These are phyloP conservation scores for Esox lucius DNA, from an alignment of 2,797 vertebrate genomes.

Conservation along the genomic window DNA sequence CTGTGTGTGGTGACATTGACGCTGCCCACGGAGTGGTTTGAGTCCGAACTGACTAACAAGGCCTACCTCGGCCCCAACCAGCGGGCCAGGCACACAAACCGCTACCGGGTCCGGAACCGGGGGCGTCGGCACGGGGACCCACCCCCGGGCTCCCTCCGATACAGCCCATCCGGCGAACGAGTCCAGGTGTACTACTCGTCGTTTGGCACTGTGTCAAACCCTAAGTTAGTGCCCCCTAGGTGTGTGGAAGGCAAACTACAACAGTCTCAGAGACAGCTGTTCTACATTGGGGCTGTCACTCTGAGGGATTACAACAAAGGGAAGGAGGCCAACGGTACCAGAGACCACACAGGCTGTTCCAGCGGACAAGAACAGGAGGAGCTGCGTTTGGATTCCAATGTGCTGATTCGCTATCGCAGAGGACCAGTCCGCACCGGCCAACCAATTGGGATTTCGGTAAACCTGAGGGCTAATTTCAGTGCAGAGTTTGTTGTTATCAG, in stretches of 20 bases:
- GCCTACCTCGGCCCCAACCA: constrained; percentile 33
- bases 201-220: constrained; percentile 30
- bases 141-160: constrained; percentile 30
- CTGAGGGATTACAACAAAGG: constrained; percentile 32
- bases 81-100: constrained; percentile 20
- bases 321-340: constrained; percentile 32
- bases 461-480: constrained; percentile 65
- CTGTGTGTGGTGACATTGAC: constrained; percentile 66
- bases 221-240: constrained; percentile 31
- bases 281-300: constrained; percentile 58
- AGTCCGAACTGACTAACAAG: constrained; percentile 27
- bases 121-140: constrained; percentile 6
- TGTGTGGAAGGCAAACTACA: constrained; percentile 56
- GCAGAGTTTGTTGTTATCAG: constrained; percentile 65
- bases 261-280: constrained; percentile 60
- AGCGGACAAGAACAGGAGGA: constrained; percentile 50
- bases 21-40: constrained; percentile 66
- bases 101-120: constrained; percentile 17
- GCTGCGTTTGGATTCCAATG: constrained; percentile 65
- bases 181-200: constrained; percentile 75
- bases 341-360: constrained; percentile 47
- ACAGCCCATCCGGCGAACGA: constrained; percentile 32
- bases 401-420: constrained; percentile 62
- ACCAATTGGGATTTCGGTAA: constrained; percentile 64
- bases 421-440: constrained; percentile 64